Conservation (phyloP, 2,888 invertebrate genomes). For the Leptothorax acervorum region DNA sequence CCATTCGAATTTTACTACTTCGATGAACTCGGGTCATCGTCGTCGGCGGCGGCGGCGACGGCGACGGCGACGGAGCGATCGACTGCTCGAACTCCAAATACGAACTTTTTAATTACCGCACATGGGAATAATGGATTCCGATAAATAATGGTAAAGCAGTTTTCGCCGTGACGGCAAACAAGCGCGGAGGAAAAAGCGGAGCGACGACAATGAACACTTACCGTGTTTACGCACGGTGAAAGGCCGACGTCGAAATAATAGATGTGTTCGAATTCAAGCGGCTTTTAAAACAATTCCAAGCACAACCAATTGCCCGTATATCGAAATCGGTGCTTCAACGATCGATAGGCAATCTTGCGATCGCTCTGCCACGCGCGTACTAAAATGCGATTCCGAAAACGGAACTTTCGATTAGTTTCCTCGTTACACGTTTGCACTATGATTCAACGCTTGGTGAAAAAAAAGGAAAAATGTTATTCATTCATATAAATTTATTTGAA, state of each 20-base stretch:
- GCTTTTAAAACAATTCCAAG: conserved; percentile 69
- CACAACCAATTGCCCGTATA: conserved; percentile 51
- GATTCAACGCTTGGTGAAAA: conserved; percentile 33
- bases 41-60: background rate
- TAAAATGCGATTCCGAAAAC: conserved; percentile 59
- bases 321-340: conserved; percentile 48
- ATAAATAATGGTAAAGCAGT: conserved; percentile 57
- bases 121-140: conserved; percentile 51
- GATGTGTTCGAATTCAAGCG: conserved; percentile 47
- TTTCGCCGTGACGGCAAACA: conserved; percentile 47
- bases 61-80: conserved; percentile 3
- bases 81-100: conserved; percentile 33
- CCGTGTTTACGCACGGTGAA: conserved; percentile 62
- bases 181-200: conserved; percentile 13
- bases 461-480: conserved; percentile 22
- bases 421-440: conserved; percentile 54
- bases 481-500: conserved; percentile 34
- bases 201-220: conserved; percentile 60
- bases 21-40: background rate
- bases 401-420: conserved; percentile 68
- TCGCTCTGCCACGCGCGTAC: conserved; percentile 54
- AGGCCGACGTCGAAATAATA: conserved; percentile 64
- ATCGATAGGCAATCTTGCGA: conserved; percentile 69
- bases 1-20: conserved; percentile 33
- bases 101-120: conserved; percentile 55